These are phyloP conservation scores for Protophormia terraenovae DNA, from an alignment of 2,888 invertebrate genomes.

Conservation along the genomic window DNA sequence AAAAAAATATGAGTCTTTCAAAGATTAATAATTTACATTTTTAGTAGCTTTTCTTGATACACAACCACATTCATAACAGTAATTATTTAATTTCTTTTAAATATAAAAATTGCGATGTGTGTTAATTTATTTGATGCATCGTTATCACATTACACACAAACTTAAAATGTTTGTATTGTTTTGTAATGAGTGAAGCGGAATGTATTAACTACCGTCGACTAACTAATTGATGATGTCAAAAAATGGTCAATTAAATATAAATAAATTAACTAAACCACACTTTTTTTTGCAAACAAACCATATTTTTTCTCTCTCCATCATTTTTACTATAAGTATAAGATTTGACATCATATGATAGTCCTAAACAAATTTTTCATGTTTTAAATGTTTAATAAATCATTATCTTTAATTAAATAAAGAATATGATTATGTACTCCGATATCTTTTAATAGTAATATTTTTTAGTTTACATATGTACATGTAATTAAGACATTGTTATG, in stretches of 20 bases:
- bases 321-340: too few relatives aligned
- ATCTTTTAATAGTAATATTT: too few relatives aligned
- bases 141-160: neutral
- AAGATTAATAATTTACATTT: conserved; percentile 50
- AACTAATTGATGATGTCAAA: conserved; percentile 9
- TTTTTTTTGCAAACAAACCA: neutral
- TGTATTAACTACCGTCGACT: neutral
- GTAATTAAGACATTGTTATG: too few relatives aligned
- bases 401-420: too few relatives aligned
- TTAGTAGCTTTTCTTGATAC: conserved; percentile 20
- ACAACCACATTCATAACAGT: conserved; percentile 5
- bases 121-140: neutral
- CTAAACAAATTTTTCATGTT: too few relatives aligned
- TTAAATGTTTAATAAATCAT: too few relatives aligned
- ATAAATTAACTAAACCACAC: conserved; percentile 48
- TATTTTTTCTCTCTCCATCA: neutral
- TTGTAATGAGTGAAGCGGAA: too few relatives aligned
- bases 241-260: conserved; percentile 43
- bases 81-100: conserved; percentile 21
- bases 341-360: too few relatives aligned
- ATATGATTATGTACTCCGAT: too few relatives aligned
- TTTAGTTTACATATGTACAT: too few relatives aligned
- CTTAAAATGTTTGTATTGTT: neutral
- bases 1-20: conserved; percentile 32
- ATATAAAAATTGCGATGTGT: neutral